phyloP scores from a whole-genome alignment of 2,888 invertebrate genomes.

The Thereva nobilitata region DNA sequence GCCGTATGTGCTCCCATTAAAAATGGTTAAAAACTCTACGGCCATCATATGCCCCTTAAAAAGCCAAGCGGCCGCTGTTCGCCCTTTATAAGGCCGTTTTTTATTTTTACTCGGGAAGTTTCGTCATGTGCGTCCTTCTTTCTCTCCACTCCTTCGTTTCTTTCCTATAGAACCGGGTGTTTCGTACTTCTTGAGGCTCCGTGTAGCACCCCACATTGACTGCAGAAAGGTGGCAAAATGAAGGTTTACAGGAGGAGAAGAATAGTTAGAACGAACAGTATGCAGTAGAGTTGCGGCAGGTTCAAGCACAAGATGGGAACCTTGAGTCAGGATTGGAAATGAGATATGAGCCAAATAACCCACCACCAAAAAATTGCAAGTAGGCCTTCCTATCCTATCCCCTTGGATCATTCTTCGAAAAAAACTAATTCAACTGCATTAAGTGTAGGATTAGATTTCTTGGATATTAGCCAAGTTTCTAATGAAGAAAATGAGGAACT shows the following conservation, averaged over 20 bases:
- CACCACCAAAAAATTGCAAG: constrained; percentile 48
- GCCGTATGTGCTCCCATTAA: too few species aligned
- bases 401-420: constrained; percentile 42
- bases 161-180: too few species aligned
- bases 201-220: too few species aligned
- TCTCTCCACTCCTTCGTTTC: too few species aligned
- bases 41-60: too few species aligned
- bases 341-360: constrained; percentile 46
- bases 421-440: constrained; percentile 53
- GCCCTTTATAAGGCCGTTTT: too few species aligned
- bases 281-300: neutral
- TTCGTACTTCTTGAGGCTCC: too few species aligned
- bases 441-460: constrained; percentile 44
- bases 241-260: constrained; percentile 54
- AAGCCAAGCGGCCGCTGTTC: too few species aligned
- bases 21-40: too few species aligned
- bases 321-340: constrained; percentile 2
- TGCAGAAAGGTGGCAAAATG: constrained; percentile 64
- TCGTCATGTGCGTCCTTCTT: too few species aligned
- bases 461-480: constrained; percentile 43
- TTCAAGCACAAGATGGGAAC: constrained; percentile 1
- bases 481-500: constrained; percentile 56
- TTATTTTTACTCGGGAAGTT: too few species aligned
- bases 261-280: constrained; percentile 7
- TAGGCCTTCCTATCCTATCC: constrained; percentile 47